Percentiles rank a stretch among this genome's conserved stretches.
phyloP scores from a whole-genome alignment of 2,113 vertebrate species.

The Conger conger region DNA sequence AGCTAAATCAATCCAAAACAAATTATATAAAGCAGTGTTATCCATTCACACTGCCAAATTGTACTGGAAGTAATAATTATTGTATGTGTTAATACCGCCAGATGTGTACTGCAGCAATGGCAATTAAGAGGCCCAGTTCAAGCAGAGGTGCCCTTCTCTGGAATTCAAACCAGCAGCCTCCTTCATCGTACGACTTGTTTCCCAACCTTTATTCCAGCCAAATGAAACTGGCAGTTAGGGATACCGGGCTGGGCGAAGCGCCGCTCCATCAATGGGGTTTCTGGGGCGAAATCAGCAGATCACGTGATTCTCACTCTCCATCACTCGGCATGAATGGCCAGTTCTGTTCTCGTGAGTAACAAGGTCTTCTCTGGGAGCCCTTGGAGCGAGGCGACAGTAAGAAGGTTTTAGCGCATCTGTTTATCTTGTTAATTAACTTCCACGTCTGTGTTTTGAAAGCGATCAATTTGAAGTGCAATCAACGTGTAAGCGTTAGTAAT shows the following conservation, averaged over 20 bases:
- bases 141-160: neutral
- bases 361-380: neutral
- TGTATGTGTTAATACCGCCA: neutral
- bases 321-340: neutral
- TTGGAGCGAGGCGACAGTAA: neutral
- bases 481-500: neutral
- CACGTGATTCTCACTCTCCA: neutral
- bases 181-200: neutral
- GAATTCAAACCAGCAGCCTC: neutral
- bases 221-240: too few relatives aligned
- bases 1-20: neutral
- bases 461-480: neutral
- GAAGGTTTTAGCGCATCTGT: neutral
- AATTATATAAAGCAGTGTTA: neutral
- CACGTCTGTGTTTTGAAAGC: neutral
- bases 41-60: neutral
- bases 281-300: neutral
- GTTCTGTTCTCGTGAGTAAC: neutral
- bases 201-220: neutral
- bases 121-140: neutral
- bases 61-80: neutral
- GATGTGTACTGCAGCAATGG: neutral
- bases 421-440: neutral
- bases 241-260: too few relatives aligned
- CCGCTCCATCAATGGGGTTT: neutral